These are phyloP conservation scores for Dipodomys stephensi DNA, from an alignment of 2,113 vertebrate species.

Conservation along the genomic window DNA sequence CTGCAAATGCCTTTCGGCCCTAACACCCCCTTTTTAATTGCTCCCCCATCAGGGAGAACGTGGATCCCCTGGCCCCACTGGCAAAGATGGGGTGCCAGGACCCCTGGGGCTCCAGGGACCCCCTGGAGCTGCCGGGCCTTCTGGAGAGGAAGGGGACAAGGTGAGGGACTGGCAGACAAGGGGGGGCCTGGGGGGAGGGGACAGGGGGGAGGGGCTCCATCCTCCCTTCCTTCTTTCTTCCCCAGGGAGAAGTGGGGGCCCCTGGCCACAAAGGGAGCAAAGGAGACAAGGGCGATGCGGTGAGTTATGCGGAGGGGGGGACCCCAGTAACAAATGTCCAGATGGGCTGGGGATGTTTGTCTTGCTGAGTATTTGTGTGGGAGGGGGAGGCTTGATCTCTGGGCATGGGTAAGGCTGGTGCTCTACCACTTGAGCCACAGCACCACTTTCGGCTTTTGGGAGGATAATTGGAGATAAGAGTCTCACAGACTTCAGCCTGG, in stretches of 20 bases:
- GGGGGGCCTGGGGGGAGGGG: rapidly evolving
- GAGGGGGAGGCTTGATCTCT: too few species aligned
- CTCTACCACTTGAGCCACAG: too few species aligned
- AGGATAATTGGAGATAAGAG: too few species aligned
- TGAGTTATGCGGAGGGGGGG: conserved; percentile 80
- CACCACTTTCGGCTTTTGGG: too few species aligned
- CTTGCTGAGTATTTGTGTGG: not conserved
- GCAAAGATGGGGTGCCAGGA: conserved; percentile 91
- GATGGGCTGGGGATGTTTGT: rapidly evolving
- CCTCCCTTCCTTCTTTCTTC: not conserved
- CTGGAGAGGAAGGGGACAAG: conserved; percentile 96
- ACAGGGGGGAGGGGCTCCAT: not conserved
- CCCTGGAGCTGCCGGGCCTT: conserved; percentile 88
- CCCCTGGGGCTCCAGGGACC: conserved; percentile 89
- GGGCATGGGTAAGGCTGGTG: too few species aligned
- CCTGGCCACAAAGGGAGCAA: conserved; percentile 95
- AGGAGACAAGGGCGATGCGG: conserved; percentile 93
- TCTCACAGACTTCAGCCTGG: too few species aligned
- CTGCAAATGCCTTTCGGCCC: rapidly evolving
- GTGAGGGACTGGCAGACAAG: conserved; percentile 72
- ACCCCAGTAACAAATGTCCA: too few species aligned
- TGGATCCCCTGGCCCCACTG: conserved; percentile 89
- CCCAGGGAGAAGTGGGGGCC: conserved; percentile 92
- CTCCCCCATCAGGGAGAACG: conserved; percentile 90
- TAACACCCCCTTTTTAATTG: not conserved